Evolutionary conservation across 2,113 vertebrate species (phyloP), one percentile per base, ranked within the genome.

Genomic region (Pycnonotus jocosus): DNA sequence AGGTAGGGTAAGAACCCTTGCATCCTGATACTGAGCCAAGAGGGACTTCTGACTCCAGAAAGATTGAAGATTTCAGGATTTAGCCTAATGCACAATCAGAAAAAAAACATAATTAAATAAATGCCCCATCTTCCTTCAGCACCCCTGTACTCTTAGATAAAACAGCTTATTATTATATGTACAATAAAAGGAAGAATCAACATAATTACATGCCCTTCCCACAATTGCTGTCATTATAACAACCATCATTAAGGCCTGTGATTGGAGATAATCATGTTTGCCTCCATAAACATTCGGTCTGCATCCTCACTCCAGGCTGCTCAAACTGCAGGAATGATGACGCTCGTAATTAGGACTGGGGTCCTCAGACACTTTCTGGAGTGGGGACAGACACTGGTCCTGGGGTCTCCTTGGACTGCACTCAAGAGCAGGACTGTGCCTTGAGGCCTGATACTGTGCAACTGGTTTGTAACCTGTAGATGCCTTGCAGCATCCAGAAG

Each of bases 201-300:
- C 95, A 93, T 96, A 97, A 97, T 97, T 96, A 97, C 86, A 88
- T 10, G 86, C 86, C 95, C 92, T 94, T 96, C 93, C 93, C 88
- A 92, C 96, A 96, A 94, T 68, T 82, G 92, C 86, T 96, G 96
- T 95, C 95, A 88, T 95, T 93, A 93, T 79, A 97, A 92, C 83
- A 95, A 92, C 92, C 96, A 68, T 96, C 94, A 96, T 97, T 97
- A 97, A 88, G 88, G 92, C 64, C 80, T 76, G 61, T 96, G 96
- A 97, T 97, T 95, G 95, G 94, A 95, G 88, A 94, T 97, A 97
- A 97, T 96, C 93, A 94, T 95, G 95, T 97, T 96, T 96, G 92
- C 88, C 88, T 95, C 93, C 76, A 92, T 68, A 96, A 96, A 95
- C 94, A 93, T 73, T 88, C n/a, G 9, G 60, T 62, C 94, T 92